Evolutionary conservation across 2,113 vertebrate genomes (phyloP).

Genomic region (Nestor notabilis): DNA sequence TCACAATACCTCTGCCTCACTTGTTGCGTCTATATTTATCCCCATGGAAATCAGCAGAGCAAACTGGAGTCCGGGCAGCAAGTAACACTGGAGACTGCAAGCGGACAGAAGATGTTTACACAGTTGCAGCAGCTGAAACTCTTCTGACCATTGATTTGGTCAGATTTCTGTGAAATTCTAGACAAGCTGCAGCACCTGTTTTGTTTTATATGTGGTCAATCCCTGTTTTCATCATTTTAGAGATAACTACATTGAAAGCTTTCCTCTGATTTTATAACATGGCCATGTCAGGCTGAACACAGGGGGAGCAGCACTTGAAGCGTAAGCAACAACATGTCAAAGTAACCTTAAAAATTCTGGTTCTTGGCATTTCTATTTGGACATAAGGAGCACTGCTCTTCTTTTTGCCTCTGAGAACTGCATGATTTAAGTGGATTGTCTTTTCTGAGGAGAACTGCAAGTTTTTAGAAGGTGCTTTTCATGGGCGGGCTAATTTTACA

Average conservation of each 20-base stretch:
- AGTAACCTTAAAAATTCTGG: not conserved
- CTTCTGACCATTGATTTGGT: not conserved
- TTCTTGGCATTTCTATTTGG: not conserved
- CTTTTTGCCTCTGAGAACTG: not conserved
- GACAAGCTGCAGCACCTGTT: not conserved
- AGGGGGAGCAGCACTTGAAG: not conserved
- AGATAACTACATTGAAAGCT: not conserved
- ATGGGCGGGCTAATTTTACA: not conserved
- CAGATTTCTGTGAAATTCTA: not conserved
- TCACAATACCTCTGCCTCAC: not conserved
- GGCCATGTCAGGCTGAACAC: not conserved
- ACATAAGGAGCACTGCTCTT: not conserved
- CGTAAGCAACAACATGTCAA: not conserved
- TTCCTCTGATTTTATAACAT: not conserved
- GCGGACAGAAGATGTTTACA: not conserved
- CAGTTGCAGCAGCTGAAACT: not conserved
- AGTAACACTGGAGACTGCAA: not conserved
- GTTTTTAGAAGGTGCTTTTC: not conserved
- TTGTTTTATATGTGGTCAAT: not conserved
- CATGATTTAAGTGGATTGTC: not conserved
- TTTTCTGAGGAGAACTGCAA: not conserved
- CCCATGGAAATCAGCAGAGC: not conserved
- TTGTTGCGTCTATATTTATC: not conserved
- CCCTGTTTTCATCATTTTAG: not conserved
- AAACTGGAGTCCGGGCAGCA: rapidly evolving